Conservation (phyloP, 2,888 invertebrate species). For the Calameuta filiformis region DNA sequence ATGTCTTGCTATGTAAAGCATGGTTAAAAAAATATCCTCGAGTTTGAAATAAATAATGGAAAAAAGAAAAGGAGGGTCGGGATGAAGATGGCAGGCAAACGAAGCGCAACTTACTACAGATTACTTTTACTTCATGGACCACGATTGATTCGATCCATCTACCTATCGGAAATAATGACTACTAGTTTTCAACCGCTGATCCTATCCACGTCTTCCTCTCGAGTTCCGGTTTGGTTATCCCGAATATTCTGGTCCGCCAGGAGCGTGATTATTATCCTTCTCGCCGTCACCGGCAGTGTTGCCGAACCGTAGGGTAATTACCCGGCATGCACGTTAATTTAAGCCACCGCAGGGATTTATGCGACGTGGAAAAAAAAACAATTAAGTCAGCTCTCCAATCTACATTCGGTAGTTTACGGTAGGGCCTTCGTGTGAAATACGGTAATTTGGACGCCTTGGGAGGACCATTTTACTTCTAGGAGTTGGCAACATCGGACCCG, state of each 20-base stretch:
- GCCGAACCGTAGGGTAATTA: constrained; percentile 38
- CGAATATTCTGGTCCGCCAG: not conserved
- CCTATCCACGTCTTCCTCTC: not conserved
- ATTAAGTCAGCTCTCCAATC: constrained; percentile 24
- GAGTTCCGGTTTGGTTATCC: not conserved
- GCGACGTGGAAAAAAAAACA: constrained; percentile 22
- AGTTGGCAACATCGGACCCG: constrained; percentile 1
- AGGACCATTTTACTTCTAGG: constrained; percentile 10
- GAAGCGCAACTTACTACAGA: constrained; percentile 26
- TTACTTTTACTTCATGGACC: not conserved
- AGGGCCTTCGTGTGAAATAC: not conserved
- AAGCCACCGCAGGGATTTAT: constrained; percentile 30
- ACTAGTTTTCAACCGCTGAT: not conserved
- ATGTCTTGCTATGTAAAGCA: not conserved
- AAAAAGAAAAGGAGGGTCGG: not conserved
- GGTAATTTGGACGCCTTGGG: constrained; percentile 10
- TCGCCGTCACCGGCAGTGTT: constrained; percentile 16
- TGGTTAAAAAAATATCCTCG: not conserved
- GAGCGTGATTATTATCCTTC: constrained; percentile 4
- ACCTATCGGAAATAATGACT: not conserved
- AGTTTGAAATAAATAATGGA: not conserved
- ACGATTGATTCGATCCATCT: not conserved
- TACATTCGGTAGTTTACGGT: constrained; percentile 2
- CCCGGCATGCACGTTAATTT: constrained; percentile 34
- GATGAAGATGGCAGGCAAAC: constrained; percentile 9